Conservation (phyloP, 2,888 invertebrate species). For the Glaucopsyche alexis region DNA sequence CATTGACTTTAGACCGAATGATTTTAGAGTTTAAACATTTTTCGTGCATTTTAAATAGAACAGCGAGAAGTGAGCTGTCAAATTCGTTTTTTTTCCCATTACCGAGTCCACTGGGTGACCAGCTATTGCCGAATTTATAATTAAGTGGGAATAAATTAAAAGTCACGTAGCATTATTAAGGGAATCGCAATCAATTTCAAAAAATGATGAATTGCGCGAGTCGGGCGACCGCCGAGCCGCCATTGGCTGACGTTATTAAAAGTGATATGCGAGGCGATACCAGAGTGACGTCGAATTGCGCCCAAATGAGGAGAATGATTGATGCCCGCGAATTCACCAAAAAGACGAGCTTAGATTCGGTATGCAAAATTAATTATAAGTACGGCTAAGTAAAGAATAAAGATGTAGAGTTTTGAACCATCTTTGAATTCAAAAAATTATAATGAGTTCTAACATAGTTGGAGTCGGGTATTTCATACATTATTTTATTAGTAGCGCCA, state of each 20-base stretch:
- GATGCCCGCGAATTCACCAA: conserved; percentile 61
- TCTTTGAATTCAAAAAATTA: not conserved
- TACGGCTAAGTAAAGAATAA: not conserved
- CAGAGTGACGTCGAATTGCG: conserved; percentile 64
- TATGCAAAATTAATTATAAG: conserved; percentile 4
- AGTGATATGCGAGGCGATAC: conserved; percentile 61
- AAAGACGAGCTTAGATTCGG: conserved; percentile 45
- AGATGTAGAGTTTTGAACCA: not conserved
- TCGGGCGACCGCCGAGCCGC: conserved; percentile 40
- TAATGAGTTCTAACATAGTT: too few relatives aligned
- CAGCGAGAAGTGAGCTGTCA: not conserved
- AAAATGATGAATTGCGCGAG: conserved; percentile 46
- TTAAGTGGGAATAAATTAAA: conserved; percentile 28
- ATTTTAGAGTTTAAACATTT: not conserved
- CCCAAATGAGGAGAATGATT: conserved; percentile 71
- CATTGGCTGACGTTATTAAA: conserved; percentile 56
- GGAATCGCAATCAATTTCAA: conserved; percentile 41
- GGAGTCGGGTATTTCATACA: too few relatives aligned
- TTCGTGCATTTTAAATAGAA: not conserved
- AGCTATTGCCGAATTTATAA: conserved; percentile 27
- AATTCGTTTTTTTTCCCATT: conserved; percentile 2
- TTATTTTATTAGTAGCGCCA: too few relatives aligned
- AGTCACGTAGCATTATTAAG: conserved; percentile 26
- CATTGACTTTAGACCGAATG: too few relatives aligned
- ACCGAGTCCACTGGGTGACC: not conserved